Evolutionary conservation across 2,797 vertebrate species (phyloP), one percentile per base, ranked within the genome.

Genomic region (Brachymystax lenok): DNA sequence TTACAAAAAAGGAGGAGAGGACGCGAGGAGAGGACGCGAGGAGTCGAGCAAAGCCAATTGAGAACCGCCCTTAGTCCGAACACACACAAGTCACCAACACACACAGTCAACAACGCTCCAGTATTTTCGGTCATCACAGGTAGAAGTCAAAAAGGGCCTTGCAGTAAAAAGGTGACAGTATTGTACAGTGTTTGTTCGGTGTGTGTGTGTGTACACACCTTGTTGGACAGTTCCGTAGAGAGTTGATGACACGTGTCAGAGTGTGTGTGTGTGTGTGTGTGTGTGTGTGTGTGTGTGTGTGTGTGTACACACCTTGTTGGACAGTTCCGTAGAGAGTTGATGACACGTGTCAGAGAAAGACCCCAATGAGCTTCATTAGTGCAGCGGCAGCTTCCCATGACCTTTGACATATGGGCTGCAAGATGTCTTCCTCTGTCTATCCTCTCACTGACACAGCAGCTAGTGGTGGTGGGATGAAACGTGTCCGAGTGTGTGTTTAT

Each of bases 81-180:
- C 71, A 76, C 59, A 77, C 24, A 0, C 59, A 5, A 76, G 24
- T 70, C 3, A 71, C 35, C 71, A 40, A 81, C 30, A 74, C n/a
- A 75, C 5, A 54, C 50, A 73, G 28, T 35, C 67, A 69, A 35
- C 5, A 1, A 33, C 40, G 54, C 28, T 70, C 84, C 80, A 84
- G 84, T 79, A 77, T 81, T 80, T 27, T 82, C 71, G 78, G 40
- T 50, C 78, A 75, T 74, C 74, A 88, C 83, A 85, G 81, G 83
- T 88, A 61, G 30, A 54, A 85, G 86, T 89, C 81, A 85, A 86
- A 86, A 84, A 77, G 80, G 81, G 50, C 77, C 27, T 0, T 69
- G 46, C 77, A 77, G 68, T 75, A 50, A 83, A 83, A 75, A 76
- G 77, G 35, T 17, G 70, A 77, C 35, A n/a, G 79, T 1, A 5